Percentiles rank a stretch among this genome's conserved stretches.
Conservation (phyloP, 1,140 invertebrate species). For the Drosophila chauvacae region DNA sequence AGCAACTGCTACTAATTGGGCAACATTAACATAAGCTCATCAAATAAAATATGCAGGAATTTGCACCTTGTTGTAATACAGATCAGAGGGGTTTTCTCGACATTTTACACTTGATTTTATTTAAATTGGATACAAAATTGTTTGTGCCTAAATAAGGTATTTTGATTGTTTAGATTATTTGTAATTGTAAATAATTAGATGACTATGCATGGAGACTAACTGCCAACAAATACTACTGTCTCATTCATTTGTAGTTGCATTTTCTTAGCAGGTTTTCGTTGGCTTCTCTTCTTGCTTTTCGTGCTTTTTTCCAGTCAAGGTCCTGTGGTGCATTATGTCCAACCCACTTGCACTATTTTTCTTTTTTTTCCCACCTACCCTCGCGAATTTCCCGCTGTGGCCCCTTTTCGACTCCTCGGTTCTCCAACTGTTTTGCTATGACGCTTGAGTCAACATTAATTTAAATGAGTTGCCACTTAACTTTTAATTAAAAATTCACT, state of each 20-base stretch:
- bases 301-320: slow-evolving; percentile 41
- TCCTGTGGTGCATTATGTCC: slow-evolving; percentile 69
- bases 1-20: slow-evolving; percentile 66
- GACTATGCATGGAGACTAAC: no score
- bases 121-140: background rate
- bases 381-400: background rate
- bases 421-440: slow-evolving; percentile 79
- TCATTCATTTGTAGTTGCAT: background rate
- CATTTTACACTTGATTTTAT: background rate
- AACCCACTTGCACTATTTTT: slow-evolving; percentile 37
- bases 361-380: slow-evolving; percentile 9
- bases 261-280: background rate
- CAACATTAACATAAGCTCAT: slow-evolving; percentile 64
- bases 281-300: background rate
- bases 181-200: no score
- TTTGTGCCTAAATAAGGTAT: background rate
- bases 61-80: background rate
- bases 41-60: slow-evolving; percentile 17
- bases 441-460: slow-evolving; percentile 83
- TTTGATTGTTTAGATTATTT: no score
- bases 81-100: no score
- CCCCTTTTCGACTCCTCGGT: slow-evolving; percentile 31
- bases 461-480: slow-evolving; percentile 83
- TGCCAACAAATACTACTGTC: no score
- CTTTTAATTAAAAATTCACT: slow-evolving; percentile 83